These are phyloP conservation scores for Halictus rubicundus DNA, from an alignment of 1,140 invertebrate genomes.

Conservation along the genomic window DNA sequence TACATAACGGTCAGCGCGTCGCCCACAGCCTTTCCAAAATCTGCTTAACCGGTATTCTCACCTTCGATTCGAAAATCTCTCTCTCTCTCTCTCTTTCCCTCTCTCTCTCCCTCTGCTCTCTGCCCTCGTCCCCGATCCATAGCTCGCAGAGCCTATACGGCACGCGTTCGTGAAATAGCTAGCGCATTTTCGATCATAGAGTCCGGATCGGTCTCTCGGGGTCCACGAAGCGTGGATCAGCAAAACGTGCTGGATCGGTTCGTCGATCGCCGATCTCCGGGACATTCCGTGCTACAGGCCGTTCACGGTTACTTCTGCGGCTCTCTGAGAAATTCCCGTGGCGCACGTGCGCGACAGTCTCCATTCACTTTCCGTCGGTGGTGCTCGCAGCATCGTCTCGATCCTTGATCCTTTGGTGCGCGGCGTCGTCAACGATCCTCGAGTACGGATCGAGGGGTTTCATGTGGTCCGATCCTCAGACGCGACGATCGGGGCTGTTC, in stretches of 20 bases:
- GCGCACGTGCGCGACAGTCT: slow-evolving; percentile 27
- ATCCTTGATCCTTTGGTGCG: slow-evolving; percentile 1
- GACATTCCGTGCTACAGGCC: neutral
- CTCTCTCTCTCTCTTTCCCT: too few species aligned
- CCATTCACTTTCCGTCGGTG: slow-evolving; percentile 47
- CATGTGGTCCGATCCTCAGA: slow-evolving; percentile 5
- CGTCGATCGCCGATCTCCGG: slow-evolving; percentile 17
- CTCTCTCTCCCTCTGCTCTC: too few species aligned
- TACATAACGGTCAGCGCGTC: too few species aligned
- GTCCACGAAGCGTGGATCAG: too few species aligned
- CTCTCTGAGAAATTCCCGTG: neutral
- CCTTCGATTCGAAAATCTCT: neutral
- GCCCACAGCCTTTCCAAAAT: neutral
- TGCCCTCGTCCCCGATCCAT: too few species aligned
- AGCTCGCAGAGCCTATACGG: too few species aligned
- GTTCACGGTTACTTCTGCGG: slow-evolving; percentile 9
- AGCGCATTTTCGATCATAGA: neutral
- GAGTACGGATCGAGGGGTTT: neutral
- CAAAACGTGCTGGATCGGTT: neutral
- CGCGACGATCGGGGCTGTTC: neutral
- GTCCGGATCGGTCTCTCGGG: too few species aligned
- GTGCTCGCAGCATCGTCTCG: slow-evolving; percentile 9
- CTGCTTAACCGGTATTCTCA: neutral
- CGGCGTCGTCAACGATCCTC: neutral
- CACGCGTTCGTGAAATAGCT: slow-evolving; percentile 5